Conservation (phyloP, 2,113 vertebrate genomes). For the Centropus unirufus region DNA sequence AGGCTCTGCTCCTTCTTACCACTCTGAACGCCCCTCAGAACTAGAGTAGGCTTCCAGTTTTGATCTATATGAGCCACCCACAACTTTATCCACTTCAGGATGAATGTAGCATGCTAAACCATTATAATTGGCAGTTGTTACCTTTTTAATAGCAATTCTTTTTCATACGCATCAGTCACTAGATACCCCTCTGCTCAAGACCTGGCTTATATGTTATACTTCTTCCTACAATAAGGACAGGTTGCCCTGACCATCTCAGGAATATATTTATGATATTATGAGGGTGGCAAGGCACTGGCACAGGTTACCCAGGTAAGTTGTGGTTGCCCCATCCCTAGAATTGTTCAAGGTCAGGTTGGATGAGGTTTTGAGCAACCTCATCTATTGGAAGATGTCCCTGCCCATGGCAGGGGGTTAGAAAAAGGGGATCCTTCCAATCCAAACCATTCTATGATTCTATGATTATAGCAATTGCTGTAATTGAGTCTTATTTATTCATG, state of each 20-base stretch:
- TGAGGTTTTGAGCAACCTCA: too few relatives aligned
- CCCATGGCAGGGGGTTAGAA: too few relatives aligned
- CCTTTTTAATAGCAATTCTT: neutral
- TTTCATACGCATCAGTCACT: neutral
- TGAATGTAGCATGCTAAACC: neutral
- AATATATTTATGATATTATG: neutral
- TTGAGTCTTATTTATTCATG: conserved; percentile 37
- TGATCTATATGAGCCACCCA: neutral
- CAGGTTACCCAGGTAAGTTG: too few relatives aligned
- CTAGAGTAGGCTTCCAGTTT: neutral
- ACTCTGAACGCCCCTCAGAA: neutral
- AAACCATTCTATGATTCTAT: too few relatives aligned
- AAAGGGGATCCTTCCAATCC: too few relatives aligned
- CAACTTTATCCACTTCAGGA: neutral
- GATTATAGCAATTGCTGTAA: neutral
- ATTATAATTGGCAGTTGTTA: neutral
- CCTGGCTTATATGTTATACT: neutral
- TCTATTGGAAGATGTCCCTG: too few relatives aligned
- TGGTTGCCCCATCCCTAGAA: too few relatives aligned
- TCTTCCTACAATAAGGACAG: neutral
- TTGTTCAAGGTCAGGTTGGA: too few relatives aligned
- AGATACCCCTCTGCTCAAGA: neutral
- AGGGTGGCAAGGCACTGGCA: too few relatives aligned
- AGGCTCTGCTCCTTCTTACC: neutral
- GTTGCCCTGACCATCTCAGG: conserved; percentile 39